Evolutionary conservation across 2,797 vertebrate genomes (phyloP).

Genomic region (Anisognathus igniventris): DNA sequence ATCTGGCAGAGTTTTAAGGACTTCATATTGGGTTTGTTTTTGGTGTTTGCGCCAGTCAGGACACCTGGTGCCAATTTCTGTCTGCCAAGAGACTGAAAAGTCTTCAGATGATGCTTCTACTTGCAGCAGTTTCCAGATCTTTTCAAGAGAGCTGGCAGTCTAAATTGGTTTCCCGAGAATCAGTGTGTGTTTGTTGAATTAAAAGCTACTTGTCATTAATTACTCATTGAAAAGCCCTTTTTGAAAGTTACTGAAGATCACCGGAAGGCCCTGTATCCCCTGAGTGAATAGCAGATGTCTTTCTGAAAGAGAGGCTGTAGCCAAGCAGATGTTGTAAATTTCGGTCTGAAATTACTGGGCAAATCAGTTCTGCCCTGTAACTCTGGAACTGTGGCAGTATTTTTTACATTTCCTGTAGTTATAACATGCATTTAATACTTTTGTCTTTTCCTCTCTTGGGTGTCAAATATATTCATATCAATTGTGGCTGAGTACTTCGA

Average conservation of each 20-base stretch:
- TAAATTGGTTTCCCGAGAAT: not conserved
- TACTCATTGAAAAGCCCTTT: not conserved
- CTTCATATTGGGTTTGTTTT: not conserved
- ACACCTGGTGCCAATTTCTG: not conserved
- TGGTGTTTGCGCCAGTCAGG: not conserved
- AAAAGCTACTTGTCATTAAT: slow-evolving; percentile 33
- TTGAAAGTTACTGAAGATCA: not conserved
- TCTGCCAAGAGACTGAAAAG: not conserved
- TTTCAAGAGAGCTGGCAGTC: not conserved
- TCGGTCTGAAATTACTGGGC: not conserved
- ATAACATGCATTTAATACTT: not conserved
- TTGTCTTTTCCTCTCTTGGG: not conserved
- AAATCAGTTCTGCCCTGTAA: not conserved
- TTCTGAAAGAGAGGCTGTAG: not conserved
- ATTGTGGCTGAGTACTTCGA: fast-evolving
- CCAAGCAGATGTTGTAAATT: slow-evolving; percentile 6
- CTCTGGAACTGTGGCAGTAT: not conserved
- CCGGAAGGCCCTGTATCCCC: not conserved
- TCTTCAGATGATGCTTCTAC: not conserved
- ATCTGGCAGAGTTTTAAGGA: slow-evolving; percentile 25
- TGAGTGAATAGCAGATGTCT: slow-evolving; percentile 16
- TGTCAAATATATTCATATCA: not conserved
- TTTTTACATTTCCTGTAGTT: not conserved
- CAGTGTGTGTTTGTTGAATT: not conserved
- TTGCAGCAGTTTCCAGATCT: not conserved